Evolutionary conservation across 2,113 vertebrate species (phyloP), one percentile per base, ranked within the genome.

Genomic region (Corydoras maculifer): DNA sequence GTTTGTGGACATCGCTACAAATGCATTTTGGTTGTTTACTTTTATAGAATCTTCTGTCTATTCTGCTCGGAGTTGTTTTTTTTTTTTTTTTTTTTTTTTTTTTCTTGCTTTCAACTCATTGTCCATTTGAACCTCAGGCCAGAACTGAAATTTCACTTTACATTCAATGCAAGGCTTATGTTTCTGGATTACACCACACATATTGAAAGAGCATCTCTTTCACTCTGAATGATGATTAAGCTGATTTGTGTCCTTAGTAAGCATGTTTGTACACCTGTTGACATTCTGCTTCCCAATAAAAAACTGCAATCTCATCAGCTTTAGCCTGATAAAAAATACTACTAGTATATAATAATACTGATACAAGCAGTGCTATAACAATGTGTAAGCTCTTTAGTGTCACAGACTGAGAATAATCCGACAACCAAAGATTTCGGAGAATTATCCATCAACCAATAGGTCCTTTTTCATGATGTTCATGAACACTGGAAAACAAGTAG

Each of bases 191-290:
- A n/a, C 61, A 35, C 31, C 14, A 10, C 15, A 10, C 15, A 50
- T 15, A 65, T 7, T 65, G 62, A 65, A 51, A 50, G 35, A 9
- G 15, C n/a, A 65, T 4, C 4, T 43, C 35, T 43, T 43, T 43
- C 35, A 5, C 35, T 29, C 43, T 51, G 51, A 14, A 11, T 51
- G 15, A n/a, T 12, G 9, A 5, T 50, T 9, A 18, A 7, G 43
- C 15, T 51, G 18, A 11, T 50, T 15, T n/a, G 15, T 49, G 43
- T 51, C 48, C 49, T 53, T 7, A 30, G 64, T 67, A 67, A 67
- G 55, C 51, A 55, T 67, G 65, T 67, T 67, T 67, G 51, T 32
- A 13, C 5, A 31, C 29, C 50, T 55, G 13, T 67, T 55, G 35
- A 43, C 7, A 43, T 43, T 43, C 35, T 43, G 35, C 35, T 43